Conservation (phyloP, 2,888 invertebrate genomes). For the Ormyrus pomaceus region DNA sequence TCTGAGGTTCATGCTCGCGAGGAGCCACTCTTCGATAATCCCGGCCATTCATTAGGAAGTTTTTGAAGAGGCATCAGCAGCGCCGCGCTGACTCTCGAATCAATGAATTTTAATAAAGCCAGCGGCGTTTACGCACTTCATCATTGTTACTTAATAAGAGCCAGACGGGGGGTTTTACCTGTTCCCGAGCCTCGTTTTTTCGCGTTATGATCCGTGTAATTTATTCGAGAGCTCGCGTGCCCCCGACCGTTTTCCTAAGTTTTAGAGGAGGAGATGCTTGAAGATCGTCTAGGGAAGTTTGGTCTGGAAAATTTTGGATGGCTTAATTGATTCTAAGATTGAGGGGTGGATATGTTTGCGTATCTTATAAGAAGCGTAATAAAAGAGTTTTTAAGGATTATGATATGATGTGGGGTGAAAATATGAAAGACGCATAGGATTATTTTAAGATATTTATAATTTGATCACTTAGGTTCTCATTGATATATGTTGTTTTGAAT, state of each 20-base stretch:
- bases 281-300: not conserved
- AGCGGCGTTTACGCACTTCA: constrained; percentile 32
- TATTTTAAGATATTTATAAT: too few species aligned
- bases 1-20: too few species aligned
- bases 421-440: too few species aligned
- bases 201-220: constrained; percentile 45
- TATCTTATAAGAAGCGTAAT: too few species aligned
- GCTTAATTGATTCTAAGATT: too few species aligned
- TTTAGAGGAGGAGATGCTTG: not conserved
- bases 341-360: too few species aligned
- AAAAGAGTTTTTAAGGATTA: too few species aligned
- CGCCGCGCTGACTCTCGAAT: constrained; percentile 14
- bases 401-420: too few species aligned
- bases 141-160: constrained; percentile 50
- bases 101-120: constrained; percentile 53
- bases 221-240: constrained; percentile 26
- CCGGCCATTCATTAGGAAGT: constrained; percentile 33
- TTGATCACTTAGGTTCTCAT: too few species aligned
- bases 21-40: too few species aligned
- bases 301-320: too few species aligned
- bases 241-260: not conserved
- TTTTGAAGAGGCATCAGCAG: not conserved
- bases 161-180: not conserved
- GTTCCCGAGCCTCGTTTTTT: constrained; percentile 7
- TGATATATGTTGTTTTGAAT: too few species aligned